These are phyloP conservation scores for Heterohyrax brucei DNA, from an alignment of 2,797 vertebrate species.

Conservation along the genomic window DNA sequence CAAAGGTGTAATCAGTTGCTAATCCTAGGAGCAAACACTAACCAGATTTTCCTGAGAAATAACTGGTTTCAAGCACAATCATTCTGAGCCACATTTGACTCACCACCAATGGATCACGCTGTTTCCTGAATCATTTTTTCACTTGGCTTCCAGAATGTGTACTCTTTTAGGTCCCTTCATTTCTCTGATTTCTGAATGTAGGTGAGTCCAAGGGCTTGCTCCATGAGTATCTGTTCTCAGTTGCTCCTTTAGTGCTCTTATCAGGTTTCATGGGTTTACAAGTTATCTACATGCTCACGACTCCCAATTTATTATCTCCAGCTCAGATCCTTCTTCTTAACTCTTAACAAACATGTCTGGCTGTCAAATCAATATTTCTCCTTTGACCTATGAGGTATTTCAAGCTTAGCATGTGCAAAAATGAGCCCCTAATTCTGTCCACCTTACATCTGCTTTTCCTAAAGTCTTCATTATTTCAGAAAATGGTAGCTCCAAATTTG, in stretches of 20 bases:
- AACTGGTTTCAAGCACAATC: slow-evolving; percentile 10
- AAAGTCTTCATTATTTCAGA: background rate
- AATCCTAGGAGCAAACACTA: slow-evolving; percentile 27
- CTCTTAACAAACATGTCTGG: background rate
- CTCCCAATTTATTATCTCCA: background rate
- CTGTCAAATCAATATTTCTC: slow-evolving; percentile 33
- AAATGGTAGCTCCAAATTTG: background rate
- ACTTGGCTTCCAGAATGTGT: background rate
- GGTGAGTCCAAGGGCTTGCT: no score
- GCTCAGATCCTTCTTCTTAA: background rate
- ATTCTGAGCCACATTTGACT: background rate
- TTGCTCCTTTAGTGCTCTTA: background rate
- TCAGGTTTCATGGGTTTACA: background rate
- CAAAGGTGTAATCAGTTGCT: background rate
- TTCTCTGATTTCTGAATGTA: background rate
- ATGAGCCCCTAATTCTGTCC: background rate
- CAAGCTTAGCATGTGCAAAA: background rate
- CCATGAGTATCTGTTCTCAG: background rate
- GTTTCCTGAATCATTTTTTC: slow-evolving; percentile 4
- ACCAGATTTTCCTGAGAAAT: slow-evolving; percentile 51
- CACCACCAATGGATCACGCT: background rate
- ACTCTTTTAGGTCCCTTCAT: background rate
- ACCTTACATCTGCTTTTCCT: background rate
- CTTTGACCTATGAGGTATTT: background rate
- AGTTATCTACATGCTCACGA: background rate